A percentile compares a stretch with the other conserved stretches of the same genome.
Evolutionary conservation across 2,888 invertebrate genomes (phyloP).

Genomic region (Erynnis tages): DNA sequence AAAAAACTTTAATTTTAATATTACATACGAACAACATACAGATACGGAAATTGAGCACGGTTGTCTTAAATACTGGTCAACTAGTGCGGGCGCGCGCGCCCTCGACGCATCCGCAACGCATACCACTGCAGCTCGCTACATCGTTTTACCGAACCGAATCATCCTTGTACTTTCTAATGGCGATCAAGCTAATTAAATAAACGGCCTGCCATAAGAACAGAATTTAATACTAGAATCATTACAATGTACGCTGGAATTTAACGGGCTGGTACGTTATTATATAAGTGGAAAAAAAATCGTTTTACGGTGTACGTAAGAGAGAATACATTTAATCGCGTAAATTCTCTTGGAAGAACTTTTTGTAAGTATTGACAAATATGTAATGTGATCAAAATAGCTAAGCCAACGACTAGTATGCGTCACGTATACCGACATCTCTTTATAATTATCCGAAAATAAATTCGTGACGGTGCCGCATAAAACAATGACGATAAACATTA

Average conservation of each 20-base stretch:
- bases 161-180: no score
- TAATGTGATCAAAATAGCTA: background rate
- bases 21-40: constrained; percentile 71
- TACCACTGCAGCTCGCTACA: background rate
- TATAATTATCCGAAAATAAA: constrained; percentile 26
- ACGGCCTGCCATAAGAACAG: no score
- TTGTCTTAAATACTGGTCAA: constrained; percentile 67
- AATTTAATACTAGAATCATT: no score
- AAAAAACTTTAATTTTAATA: constrained; percentile 70
- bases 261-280: no score
- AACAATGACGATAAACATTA: constrained; percentile 1
- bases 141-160: no score
- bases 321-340: no score
- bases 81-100: constrained; percentile 30
- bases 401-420: constrained; percentile 38
- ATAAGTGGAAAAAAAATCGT: no score
- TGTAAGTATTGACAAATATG: background rate
- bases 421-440: constrained; percentile 45
- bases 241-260: no score
- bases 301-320: no score
- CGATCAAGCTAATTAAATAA: no score
- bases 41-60: constrained; percentile 79
- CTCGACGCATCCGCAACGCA: constrained; percentile 31
- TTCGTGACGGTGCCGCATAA: constrained; percentile 41
- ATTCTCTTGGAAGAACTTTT: no score